phyloP scores from a whole-genome alignment of 1,140 invertebrate species.

The Philotrypesis tridentata region DNA sequence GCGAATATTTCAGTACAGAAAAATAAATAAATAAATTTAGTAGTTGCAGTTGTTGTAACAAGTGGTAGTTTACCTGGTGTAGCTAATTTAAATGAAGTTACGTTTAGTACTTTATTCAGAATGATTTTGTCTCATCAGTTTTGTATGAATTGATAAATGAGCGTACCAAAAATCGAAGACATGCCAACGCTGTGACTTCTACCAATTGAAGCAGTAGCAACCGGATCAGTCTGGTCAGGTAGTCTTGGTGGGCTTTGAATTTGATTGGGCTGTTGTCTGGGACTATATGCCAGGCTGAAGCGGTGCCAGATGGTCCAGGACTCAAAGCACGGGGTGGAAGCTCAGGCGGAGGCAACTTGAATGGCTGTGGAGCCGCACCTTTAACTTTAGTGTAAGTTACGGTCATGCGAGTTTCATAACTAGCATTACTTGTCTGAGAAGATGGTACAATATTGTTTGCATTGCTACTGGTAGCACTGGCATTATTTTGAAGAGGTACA shows the following conservation, averaged over 20 bases:
- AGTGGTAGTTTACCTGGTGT: slow-evolving; percentile 67
- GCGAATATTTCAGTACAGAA: not conserved
- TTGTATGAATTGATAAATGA: not conserved
- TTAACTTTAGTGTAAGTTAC: slow-evolving; percentile 67
- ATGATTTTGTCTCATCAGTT: not conserved
- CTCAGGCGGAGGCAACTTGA: slow-evolving; percentile 76
- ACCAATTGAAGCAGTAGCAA: slow-evolving; percentile 68
- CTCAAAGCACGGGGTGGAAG: slow-evolving; percentile 79
- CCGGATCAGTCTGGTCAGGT: slow-evolving; percentile 57
- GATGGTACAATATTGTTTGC: not conserved
- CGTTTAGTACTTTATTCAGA: not conserved
- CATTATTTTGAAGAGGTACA: slow-evolving; percentile 58
- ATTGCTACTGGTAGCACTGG: slow-evolving; percentile 34
- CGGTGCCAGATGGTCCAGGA: slow-evolving; percentile 69
- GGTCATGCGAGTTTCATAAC: slow-evolving; percentile 60
- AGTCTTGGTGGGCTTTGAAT: slow-evolving; percentile 65
- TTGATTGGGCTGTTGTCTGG: slow-evolving; percentile 57
- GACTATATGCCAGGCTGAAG: slow-evolving; percentile 73
- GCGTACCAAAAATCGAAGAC: slow-evolving; percentile 66
- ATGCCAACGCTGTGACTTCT: slow-evolving; percentile 74
- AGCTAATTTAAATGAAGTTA: slow-evolving; percentile 52
- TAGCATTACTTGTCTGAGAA: slow-evolving; percentile 59
- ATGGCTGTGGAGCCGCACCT: slow-evolving; percentile 56
- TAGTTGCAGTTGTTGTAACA: slow-evolving; percentile 53
- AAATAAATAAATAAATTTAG: slow-evolving; percentile 1